A percentile compares a stretch with the other conserved stretches of the same genome.
Evolutionary conservation across 2,888 invertebrate species (phyloP).

Genomic region (Pediacus dermestoides): DNA sequence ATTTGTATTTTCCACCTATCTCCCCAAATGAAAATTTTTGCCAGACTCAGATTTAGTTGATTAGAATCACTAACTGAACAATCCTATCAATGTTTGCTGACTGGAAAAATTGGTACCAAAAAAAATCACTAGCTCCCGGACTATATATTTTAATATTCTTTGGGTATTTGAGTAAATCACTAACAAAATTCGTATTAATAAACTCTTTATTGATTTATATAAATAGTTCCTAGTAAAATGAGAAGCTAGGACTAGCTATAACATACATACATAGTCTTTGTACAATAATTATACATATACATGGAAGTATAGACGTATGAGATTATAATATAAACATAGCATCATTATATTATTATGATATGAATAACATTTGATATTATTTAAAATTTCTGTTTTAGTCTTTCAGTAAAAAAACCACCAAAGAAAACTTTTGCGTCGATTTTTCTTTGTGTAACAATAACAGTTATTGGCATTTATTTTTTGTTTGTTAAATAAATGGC

Average conservation of each 20-base stretch:
- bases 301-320: conserved; percentile 43
- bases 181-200: conserved; percentile 30
- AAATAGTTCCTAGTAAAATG: conserved; percentile 47
- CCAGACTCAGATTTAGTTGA: too few species aligned
- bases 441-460: conserved; percentile 9
- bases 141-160: too few species aligned
- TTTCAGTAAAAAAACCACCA: conserved; percentile 3
- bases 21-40: too few species aligned
- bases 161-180: too few species aligned
- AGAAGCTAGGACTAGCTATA: conserved; percentile 48
- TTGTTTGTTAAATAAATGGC: conserved; percentile 8
- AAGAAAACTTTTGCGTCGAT: conserved; percentile 12
- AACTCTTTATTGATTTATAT: conserved; percentile 47
- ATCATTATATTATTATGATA: conserved; percentile 18
- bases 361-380: conserved; percentile 31
- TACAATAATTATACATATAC: conserved; percentile 34
- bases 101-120: too few species aligned
- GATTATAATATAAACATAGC: conserved; percentile 23
- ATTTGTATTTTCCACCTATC: too few species aligned
- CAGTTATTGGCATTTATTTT: conserved; percentile 3
- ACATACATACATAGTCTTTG: conserved; percentile 41
- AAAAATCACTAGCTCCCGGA: too few species aligned
- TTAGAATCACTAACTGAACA: background rate
- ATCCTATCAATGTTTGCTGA: background rate
- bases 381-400: conserved; percentile 19